Percentiles rank a stretch among this genome's conserved stretches.
phyloP scores from a whole-genome alignment of 2,888 invertebrate genomes.

The Scelioninae gen. 1 region DNA sequence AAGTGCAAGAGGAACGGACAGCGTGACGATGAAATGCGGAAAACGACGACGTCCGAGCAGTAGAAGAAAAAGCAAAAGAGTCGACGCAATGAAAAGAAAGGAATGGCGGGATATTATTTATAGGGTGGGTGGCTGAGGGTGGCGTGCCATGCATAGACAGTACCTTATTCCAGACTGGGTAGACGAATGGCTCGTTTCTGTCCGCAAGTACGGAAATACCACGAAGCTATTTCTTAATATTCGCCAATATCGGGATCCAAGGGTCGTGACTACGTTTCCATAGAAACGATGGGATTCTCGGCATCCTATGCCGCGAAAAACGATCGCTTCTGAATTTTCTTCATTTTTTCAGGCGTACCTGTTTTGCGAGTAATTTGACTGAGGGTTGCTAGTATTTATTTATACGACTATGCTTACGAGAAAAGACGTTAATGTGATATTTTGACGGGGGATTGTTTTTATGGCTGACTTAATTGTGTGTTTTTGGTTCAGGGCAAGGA shows the following conservation, averaged over 20 bases:
- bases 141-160: constrained; percentile 84
- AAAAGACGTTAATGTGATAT: too few species aligned
- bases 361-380: constrained; percentile 53
- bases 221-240: constrained; percentile 83
- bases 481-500: too few species aligned
- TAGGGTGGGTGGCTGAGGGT: constrained; percentile 77
- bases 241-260: constrained; percentile 77
- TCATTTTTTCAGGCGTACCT: constrained; percentile 54
- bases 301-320: constrained; percentile 53
- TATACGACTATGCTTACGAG: too few species aligned
- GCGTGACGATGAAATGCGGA: constrained; percentile 52
- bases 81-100: constrained; percentile 72
- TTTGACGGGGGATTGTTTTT: too few species aligned
- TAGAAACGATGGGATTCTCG: constrained; percentile 75
- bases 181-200: constrained; percentile 81
- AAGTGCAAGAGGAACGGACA: too few species aligned
- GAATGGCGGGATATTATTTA: constrained; percentile 81
- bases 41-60: constrained; percentile 14
- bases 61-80: constrained; percentile 55
- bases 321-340: constrained; percentile 56
- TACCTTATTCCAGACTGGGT: constrained; percentile 78
- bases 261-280: constrained; percentile 76
- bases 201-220: constrained; percentile 81
- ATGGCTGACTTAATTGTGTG: too few species aligned
- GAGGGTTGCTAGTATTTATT: background rate